Percentiles rank a stretch among this genome's conserved stretches.
Conservation (phyloP, 2,888 invertebrate genomes). For the Andrena flavipes region DNA sequence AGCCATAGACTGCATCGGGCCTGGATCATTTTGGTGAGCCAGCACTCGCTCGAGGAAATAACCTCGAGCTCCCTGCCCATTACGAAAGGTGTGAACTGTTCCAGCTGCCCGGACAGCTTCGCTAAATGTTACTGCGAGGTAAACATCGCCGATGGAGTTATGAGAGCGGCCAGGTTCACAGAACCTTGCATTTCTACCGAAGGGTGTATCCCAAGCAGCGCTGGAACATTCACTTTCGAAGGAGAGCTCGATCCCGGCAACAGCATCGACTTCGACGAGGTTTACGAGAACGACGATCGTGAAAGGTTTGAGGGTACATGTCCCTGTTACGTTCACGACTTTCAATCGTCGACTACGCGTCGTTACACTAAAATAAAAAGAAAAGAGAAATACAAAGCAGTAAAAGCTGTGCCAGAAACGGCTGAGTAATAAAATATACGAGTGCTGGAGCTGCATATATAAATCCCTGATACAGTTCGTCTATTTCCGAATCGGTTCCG, state of each 20-base stretch:
- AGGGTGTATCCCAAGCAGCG: conserved; percentile 43
- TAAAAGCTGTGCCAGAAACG: too few species aligned
- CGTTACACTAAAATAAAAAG: too few species aligned
- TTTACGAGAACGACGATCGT: conserved; percentile 60
- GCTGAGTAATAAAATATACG: too few species aligned
- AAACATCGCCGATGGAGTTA: conserved; percentile 52
- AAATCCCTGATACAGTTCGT: too few species aligned
- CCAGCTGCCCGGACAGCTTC: conserved; percentile 75
- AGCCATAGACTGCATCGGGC: conserved; percentile 83
- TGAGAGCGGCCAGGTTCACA: conserved; percentile 64
- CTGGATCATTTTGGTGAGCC: conserved; percentile 83
- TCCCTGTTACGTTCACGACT: background rate
- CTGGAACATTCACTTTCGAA: conserved; percentile 56
- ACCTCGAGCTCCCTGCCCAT: conserved; percentile 15
- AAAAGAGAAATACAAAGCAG: too few species aligned
- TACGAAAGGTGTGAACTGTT: conserved; percentile 62
- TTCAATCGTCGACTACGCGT: background rate
- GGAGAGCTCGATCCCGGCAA: conserved; percentile 43
- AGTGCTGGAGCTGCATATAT: too few species aligned
- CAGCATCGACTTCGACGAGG: conserved; percentile 40
- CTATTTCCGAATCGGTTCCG: background rate
- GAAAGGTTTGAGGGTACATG: conserved; percentile 50
- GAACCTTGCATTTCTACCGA: conserved; percentile 63
- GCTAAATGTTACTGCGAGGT: conserved; percentile 77
- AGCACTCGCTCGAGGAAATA: conserved; percentile 1